phyloP scores from a whole-genome alignment of 2,888 invertebrate species.

The Lycia hirtaria region DNA sequence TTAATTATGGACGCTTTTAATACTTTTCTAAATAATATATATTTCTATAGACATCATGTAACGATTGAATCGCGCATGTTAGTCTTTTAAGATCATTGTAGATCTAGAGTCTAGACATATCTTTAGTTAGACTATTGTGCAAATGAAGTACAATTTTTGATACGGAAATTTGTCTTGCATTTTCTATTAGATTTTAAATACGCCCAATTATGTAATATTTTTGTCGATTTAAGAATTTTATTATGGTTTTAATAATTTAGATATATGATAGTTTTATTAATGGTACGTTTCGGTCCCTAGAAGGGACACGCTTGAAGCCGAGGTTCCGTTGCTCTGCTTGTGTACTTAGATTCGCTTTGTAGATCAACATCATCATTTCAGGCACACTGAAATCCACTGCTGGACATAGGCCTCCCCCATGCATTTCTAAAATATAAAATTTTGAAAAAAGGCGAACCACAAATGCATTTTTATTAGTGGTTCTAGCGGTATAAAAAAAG shows the following conservation, averaged over 20 bases:
- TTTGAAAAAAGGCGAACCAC: not conserved
- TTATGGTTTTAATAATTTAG: slow-evolving; percentile 29
- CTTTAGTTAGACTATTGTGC: slow-evolving; percentile 1
- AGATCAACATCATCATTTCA: too few species aligned
- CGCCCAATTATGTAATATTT: slow-evolving; percentile 23
- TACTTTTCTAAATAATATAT: not conserved
- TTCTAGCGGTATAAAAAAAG: too few species aligned
- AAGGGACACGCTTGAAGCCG: too few species aligned
- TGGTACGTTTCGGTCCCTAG: not conserved
- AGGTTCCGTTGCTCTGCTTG: too few species aligned
- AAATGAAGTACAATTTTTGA: slow-evolving; percentile 28
- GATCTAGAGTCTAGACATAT: not conserved
- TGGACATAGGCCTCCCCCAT: too few species aligned
- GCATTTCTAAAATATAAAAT: too few species aligned
- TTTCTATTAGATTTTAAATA: slow-evolving; percentile 16
- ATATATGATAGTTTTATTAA: not conserved
- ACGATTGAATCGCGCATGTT: slow-evolving; percentile 1
- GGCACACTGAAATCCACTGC: too few species aligned
- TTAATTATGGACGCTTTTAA: too few species aligned
- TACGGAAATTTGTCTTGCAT: slow-evolving; percentile 5
- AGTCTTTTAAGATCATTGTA: not conserved
- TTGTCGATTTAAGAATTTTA: slow-evolving; percentile 32
- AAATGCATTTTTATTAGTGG: not conserved
- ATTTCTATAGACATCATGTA: not conserved
- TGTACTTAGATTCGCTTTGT: too few species aligned